Evolutionary conservation across 1,140 invertebrate species (phyloP).

Genomic region (Pteromalus puparum): DNA sequence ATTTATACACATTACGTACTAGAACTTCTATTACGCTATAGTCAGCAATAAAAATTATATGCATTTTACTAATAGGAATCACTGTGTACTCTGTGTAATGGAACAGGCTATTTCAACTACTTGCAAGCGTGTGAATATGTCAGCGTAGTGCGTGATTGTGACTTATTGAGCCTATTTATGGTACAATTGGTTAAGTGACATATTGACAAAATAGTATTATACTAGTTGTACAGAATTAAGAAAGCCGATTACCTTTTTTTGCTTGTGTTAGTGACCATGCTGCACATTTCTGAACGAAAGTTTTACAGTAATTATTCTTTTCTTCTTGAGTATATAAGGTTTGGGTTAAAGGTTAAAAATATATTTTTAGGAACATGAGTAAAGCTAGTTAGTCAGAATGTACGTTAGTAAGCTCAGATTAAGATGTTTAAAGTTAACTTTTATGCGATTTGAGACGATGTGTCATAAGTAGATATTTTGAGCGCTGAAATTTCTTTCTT

Average conservation of each 20-base stretch:
- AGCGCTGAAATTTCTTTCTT: too few relatives aligned
- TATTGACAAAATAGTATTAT: slow-evolving; percentile 11
- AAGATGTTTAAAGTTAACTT: not conserved
- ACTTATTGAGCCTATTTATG: slow-evolving; percentile 33
- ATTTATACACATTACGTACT: too few relatives aligned
- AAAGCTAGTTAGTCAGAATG: not conserved
- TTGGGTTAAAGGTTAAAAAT: not conserved
- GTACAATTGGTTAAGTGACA: slow-evolving; percentile 1
- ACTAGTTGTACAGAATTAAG: slow-evolving; percentile 17
- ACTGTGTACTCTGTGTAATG: too few relatives aligned
- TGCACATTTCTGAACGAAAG: slow-evolving; percentile 35
- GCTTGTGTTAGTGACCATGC: slow-evolving; percentile 43
- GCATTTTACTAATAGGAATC: too few relatives aligned
- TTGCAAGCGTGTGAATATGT: not conserved
- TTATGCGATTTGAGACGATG: not conserved
- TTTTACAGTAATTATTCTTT: not conserved
- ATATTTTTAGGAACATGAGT: not conserved
- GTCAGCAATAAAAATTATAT: too few relatives aligned
- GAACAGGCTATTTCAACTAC: not conserved
- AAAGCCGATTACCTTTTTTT: slow-evolving; percentile 47
- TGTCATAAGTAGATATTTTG: too few relatives aligned
- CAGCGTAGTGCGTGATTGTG: not conserved
- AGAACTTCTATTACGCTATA: too few relatives aligned
- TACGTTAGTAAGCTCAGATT: not conserved
- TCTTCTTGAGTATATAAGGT: not conserved